Percentiles rank a stretch among this genome's conserved stretches.
Conservation (phyloP, 2,797 vertebrate species). For the Simalia tracyae region DNA sequence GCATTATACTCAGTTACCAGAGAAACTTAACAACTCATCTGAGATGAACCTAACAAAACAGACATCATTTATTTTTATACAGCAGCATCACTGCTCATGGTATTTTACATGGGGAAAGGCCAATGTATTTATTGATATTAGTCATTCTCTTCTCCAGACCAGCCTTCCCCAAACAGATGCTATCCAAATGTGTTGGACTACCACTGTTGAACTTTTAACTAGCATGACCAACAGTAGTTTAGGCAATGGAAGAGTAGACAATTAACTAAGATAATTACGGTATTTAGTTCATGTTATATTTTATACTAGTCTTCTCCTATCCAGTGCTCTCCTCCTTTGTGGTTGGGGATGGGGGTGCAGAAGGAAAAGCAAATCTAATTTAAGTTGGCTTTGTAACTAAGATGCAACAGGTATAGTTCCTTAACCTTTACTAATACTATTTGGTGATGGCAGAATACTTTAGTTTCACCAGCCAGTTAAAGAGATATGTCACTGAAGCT, state of each 20-base stretch:
- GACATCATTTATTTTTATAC: neutral
- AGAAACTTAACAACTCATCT: neutral
- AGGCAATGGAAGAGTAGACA: neutral
- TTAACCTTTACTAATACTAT: neutral
- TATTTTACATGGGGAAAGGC: neutral
- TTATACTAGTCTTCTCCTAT: neutral
- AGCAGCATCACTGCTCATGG: neutral
- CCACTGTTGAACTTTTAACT: neutral
- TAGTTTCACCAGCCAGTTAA: neutral
- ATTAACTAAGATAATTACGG: neutral
- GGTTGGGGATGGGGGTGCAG: neutral
- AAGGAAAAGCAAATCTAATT: neutral
- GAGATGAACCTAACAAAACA: rapidly evolving
- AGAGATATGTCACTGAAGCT: neutral
- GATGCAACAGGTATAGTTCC: neutral
- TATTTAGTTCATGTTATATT: neutral
- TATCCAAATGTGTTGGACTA: neutral
- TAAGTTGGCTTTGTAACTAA: neutral
- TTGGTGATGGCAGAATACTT: neutral
- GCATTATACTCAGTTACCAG: rapidly evolving
- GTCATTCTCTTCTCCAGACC: neutral
- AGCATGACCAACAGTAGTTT: neutral
- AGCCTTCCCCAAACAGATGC: neutral
- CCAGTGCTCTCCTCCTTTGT: neutral
- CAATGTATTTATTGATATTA: neutral